Conservation (phyloP, 2,797 vertebrate species). For the Valencia hispanica region DNA sequence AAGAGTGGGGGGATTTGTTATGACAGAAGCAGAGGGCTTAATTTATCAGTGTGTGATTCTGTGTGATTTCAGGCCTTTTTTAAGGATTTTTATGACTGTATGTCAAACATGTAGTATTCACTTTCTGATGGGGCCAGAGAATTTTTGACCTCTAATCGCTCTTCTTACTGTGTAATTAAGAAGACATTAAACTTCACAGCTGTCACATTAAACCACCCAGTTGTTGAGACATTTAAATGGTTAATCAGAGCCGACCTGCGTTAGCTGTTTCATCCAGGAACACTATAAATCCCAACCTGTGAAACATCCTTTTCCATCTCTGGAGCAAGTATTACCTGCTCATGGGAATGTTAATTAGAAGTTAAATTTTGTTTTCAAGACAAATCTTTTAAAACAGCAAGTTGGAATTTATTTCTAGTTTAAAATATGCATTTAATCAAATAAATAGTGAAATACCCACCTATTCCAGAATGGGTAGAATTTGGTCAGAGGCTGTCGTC, state of each 20-base stretch:
- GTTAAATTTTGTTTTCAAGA: no score
- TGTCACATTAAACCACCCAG: neutral
- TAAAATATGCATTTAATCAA: no score
- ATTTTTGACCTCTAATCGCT: no score
- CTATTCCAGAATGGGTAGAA: neutral
- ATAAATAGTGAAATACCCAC: no score
- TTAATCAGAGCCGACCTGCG: neutral
- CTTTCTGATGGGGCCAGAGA: no score
- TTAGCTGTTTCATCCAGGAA: neutral
- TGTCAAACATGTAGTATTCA: neutral
- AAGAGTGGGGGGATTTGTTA: conserved; percentile 50
- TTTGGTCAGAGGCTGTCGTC: neutral
- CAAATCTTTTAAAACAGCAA: no score
- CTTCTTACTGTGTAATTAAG: no score
- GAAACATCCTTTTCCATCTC: no score
- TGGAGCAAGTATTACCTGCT: no score
- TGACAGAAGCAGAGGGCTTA: neutral
- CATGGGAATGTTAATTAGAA: no score
- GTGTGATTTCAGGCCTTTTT: neutral
- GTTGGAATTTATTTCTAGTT: no score
- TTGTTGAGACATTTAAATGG: neutral
- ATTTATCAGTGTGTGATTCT: neutral
- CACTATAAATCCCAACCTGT: no score
- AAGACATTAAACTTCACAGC: neutral
- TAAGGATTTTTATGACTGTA: neutral